Percentiles rank a stretch among this genome's conserved stretches.
These are phyloP conservation scores for Thalpophila matura DNA, from an alignment of 2,888 invertebrate genomes.

Conservation along the genomic window DNA sequence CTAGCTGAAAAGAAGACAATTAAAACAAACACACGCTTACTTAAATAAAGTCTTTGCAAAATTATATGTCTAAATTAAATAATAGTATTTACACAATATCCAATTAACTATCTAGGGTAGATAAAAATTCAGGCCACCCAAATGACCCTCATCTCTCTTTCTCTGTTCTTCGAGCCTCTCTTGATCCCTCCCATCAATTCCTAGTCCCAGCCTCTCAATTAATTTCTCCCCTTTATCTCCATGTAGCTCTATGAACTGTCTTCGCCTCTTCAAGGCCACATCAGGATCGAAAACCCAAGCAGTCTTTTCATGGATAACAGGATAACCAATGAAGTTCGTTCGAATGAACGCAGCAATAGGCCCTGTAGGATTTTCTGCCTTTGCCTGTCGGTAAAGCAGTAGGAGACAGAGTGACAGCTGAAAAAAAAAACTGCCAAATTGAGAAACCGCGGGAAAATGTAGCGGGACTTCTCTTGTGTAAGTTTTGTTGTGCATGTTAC, in stretches of 20 bases:
- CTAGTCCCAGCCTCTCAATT: constrained; percentile 92
- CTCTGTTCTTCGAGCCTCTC: constrained; percentile 88
- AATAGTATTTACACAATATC: constrained; percentile 18
- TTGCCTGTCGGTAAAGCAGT: constrained; percentile 70
- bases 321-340: constrained; percentile 91
- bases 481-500: constrained; percentile 3
- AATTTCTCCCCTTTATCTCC: constrained; percentile 92
- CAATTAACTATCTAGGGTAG: constrained; percentile 66
- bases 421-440: constrained; percentile 64
- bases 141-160: constrained; percentile 90
- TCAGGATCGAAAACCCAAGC: constrained; percentile 93
- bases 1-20: neutral
- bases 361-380: constrained; percentile 70
- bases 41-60: neutral
- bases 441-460: constrained; percentile 17
- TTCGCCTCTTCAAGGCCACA: constrained; percentile 90
- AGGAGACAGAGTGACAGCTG: constrained; percentile 73
- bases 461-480: constrained; percentile 5
- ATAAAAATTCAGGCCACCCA: constrained; percentile 87
- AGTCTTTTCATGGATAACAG: constrained; percentile 90
- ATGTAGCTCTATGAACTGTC: constrained; percentile 91
- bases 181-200: constrained; percentile 91
- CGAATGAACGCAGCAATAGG: constrained; percentile 79
- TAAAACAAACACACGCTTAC: constrained; percentile 14
- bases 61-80: constrained; percentile 13